Conservation (phyloP, 2,888 invertebrate species). For the Hyalella azteca region DNA sequence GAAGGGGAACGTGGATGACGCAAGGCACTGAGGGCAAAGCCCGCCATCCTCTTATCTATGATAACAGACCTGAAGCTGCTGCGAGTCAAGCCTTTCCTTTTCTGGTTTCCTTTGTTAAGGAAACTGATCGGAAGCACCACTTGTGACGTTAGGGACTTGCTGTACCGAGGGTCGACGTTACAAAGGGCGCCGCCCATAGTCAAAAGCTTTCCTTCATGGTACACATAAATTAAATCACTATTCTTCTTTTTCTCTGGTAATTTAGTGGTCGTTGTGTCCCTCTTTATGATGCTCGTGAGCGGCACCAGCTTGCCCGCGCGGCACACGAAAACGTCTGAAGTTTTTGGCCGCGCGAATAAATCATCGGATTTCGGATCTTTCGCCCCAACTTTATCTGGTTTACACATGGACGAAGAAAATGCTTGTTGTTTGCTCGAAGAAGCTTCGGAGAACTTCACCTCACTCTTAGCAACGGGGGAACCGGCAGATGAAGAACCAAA, state of each 20-base stretch:
- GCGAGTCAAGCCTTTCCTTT: background rate
- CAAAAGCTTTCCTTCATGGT: slow-evolving; percentile 52
- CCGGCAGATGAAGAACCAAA: too few species aligned
- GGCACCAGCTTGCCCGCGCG: slow-evolving; percentile 52
- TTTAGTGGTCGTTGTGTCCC: background rate
- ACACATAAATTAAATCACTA: slow-evolving; percentile 53
- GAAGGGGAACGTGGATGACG: background rate
- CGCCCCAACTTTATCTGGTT: background rate
- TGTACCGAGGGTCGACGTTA: slow-evolving; percentile 54
- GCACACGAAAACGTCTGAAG: slow-evolving; percentile 49
- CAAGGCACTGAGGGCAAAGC: slow-evolving; percentile 55
- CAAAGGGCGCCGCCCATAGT: slow-evolving; percentile 53
- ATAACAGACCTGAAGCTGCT: slow-evolving; percentile 53
- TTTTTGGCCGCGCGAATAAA: background rate
- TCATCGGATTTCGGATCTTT: background rate
- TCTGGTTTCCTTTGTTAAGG: background rate
- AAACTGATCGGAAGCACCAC: slow-evolving; percentile 48
- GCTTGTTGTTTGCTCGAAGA: too few species aligned
- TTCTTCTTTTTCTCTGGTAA: slow-evolving; percentile 20
- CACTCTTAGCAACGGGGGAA: background rate
- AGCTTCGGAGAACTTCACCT: background rate
- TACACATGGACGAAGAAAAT: background rate
- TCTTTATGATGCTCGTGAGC: slow-evolving; percentile 51
- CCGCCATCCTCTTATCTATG: slow-evolving; percentile 55
- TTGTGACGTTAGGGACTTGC: slow-evolving; percentile 46